phyloP scores from a whole-genome alignment of 2,888 invertebrate genomes.

The Embidobia sp. region DNA sequence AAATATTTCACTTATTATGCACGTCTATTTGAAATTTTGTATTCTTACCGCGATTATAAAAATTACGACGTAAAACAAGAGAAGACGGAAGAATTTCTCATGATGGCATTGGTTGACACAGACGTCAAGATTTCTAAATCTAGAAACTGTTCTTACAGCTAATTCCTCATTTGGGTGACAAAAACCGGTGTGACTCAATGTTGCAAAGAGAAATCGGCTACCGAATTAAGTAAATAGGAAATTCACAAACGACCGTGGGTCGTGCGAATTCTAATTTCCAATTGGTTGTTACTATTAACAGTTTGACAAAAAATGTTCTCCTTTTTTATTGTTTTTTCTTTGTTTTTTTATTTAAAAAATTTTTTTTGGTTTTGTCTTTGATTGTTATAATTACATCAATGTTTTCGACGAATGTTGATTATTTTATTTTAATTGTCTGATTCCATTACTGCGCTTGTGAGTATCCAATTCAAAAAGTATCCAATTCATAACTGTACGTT shows the following conservation, averaged over 20 bases:
- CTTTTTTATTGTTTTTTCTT: too few species aligned
- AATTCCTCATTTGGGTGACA: slow-evolving; percentile 57
- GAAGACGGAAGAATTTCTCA: slow-evolving; percentile 58
- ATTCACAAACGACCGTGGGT: slow-evolving; percentile 62
- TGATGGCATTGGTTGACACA: slow-evolving; percentile 55
- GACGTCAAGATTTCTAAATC: slow-evolving; percentile 62
- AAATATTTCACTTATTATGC: slow-evolving; percentile 28
- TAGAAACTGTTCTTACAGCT: slow-evolving; percentile 62
- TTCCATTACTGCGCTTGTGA: too few species aligned
- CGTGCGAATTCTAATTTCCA: slow-evolving; percentile 54
- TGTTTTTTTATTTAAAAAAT: background rate
- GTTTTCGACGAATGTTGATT: too few species aligned
- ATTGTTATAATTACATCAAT: too few species aligned
- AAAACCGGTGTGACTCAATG: slow-evolving; percentile 70
- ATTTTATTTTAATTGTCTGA: too few species aligned
- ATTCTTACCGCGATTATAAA: slow-evolving; percentile 36
- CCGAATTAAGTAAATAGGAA: slow-evolving; percentile 66
- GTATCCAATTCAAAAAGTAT: too few species aligned
- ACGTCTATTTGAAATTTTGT: slow-evolving; percentile 13
- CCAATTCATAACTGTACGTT: too few species aligned
- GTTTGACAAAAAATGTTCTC: slow-evolving; percentile 44
- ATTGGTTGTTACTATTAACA: slow-evolving; percentile 43
- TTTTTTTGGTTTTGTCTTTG: too few species aligned
- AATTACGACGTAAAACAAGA: slow-evolving; percentile 35
- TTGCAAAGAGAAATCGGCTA: slow-evolving; percentile 69